phyloP scores from a whole-genome alignment of 1,140 invertebrate genomes.

The Artemia franciscana region DNA sequence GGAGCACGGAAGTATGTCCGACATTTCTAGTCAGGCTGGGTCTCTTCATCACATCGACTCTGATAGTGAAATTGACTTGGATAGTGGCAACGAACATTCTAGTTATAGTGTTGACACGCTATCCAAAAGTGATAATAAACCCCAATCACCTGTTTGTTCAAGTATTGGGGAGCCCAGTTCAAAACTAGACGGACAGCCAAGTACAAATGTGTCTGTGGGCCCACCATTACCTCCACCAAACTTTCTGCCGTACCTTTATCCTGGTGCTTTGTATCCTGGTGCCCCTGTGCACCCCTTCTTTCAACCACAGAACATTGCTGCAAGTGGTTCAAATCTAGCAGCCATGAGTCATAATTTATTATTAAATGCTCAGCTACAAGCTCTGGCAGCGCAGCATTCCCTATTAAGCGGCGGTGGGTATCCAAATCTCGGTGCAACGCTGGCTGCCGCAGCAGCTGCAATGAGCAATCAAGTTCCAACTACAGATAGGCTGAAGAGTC shows the following conservation, averaged over 20 bases:
- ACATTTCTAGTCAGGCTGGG: background rate
- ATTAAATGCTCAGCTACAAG: conserved; percentile 48
- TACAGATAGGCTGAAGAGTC: conserved; percentile 28
- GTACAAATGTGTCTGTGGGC: conserved; percentile 32
- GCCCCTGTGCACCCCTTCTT: conserved; percentile 19
- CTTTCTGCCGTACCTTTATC: conserved; percentile 64
- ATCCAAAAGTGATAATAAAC: background rate
- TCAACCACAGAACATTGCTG: conserved; percentile 16
- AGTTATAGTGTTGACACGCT: background rate
- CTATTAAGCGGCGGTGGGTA: conserved; percentile 34
- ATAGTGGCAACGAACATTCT: background rate
- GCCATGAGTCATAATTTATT: conserved; percentile 43
- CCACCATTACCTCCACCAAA: conserved; percentile 55
- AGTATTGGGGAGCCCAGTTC: background rate
- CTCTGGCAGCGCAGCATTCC: conserved; percentile 51
- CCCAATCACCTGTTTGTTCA: background rate
- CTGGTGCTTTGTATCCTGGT: conserved; percentile 46
- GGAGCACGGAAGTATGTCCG: background rate
- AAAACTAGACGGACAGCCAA: background rate
- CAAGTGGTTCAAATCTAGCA: conserved; percentile 15
- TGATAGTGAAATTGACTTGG: background rate
- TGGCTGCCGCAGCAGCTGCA: conserved; percentile 18
- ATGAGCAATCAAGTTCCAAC: conserved; percentile 15
- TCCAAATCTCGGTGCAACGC: conserved; percentile 20
- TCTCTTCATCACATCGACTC: background rate